These are phyloP conservation scores for Macrotis lagotis DNA, from an alignment of 2,113 vertebrate species.

Conservation along the genomic window DNA sequence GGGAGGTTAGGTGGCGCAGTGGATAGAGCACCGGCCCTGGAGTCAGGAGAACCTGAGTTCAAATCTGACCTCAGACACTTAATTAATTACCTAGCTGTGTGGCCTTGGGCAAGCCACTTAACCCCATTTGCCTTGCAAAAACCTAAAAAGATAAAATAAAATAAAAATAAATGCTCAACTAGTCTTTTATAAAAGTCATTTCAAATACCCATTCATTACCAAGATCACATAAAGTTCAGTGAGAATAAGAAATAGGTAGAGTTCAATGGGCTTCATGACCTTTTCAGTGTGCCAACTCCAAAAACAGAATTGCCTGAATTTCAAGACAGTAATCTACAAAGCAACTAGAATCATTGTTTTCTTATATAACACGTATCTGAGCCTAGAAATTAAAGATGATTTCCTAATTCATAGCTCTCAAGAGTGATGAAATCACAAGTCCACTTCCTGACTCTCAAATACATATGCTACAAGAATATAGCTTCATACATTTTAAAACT, in stretches of 20 bases:
- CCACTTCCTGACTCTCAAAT: not conserved
- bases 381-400: not conserved
- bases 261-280: not conserved
- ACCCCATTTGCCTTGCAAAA: too few relatives aligned
- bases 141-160: too few relatives aligned
- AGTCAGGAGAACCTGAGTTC: too few relatives aligned
- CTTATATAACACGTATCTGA: not conserved
- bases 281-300: not conserved
- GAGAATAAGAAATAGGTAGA: not conserved
- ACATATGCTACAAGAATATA: not conserved
- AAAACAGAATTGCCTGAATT: not conserved
- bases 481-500: not conserved
- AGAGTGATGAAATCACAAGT: not conserved
- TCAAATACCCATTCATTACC: not conserved
- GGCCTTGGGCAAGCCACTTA: too few relatives aligned
- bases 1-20: too few relatives aligned
- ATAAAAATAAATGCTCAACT: too few relatives aligned
- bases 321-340: constrained; percentile 19
- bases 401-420: not conserved
- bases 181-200: not conserved
- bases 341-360: constrained; percentile 1
- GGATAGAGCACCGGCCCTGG: too few relatives aligned
- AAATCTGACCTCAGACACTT: too few relatives aligned
- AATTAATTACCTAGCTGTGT: too few relatives aligned
- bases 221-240: not conserved